Evolutionary conservation across 2,797 vertebrate species (phyloP), one percentile per base, ranked within the genome.

Genomic region (Semotilus atromaculatus): DNA sequence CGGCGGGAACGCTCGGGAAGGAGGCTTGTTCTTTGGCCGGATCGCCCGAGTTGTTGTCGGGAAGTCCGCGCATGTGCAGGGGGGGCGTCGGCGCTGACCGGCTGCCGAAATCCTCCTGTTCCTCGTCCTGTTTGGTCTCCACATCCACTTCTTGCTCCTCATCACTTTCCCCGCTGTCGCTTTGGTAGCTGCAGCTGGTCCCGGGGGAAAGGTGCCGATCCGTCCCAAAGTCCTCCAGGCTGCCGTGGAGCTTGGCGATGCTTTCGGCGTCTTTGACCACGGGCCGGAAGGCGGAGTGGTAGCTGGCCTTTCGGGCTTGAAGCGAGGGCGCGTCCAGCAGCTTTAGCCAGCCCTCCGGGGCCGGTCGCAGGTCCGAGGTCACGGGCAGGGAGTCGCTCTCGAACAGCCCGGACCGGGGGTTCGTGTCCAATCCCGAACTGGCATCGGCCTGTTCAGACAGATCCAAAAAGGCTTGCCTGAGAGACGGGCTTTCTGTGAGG

Each of bases 201-300:
- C 93, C 94, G 6, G 95, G 95, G 0, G 95, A 95, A 7, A 95
- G 92, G 70, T 87, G 92, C 8, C 93, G 90, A 26, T 93, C 93
- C 0, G 84, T 64, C 0, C 88, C 88, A 7, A 94, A 92, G 48
- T 94, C 93, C 67, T 94, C 93, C 48, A 91, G 77, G 55, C 88
- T 94, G 86, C 95, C 89, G 77, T 98, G 97, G 83, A 99, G 96
- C 92, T 99, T 99, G 85, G 97, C 97, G 36, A 98, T 93, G 93
- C 97, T 98, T 85, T 98, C 97, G 0, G 95, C 88, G 70, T 99
- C 97, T 87, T 99, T 98, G 36, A 98, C 93, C 78, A 99, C 98
- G 0, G 98, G 98, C 4, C 97, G 96, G 93, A 99, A 99, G 74
- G 97, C 98, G 0, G 97, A 99, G 82, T 98, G 96, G 77, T 99